A percentile compares a stretch with the other conserved stretches of the same genome.
These are phyloP conservation scores for Danaus melanippus DNA, from an alignment of 1,140 invertebrate genomes.

Conservation along the genomic window DNA sequence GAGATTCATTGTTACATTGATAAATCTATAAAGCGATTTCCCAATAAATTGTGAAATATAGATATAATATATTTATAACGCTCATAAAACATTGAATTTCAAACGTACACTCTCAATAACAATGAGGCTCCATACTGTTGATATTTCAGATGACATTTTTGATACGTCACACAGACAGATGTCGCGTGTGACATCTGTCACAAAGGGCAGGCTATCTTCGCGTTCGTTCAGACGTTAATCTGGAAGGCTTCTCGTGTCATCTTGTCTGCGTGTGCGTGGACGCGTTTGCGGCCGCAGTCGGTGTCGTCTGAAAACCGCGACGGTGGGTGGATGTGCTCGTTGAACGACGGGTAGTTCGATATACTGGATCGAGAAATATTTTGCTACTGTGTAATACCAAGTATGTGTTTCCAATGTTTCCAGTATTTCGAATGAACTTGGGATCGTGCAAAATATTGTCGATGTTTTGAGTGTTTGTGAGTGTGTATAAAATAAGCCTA, in stretches of 20 bases:
- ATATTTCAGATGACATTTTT: no score
- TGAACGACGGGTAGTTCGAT: slow-evolving; percentile 81
- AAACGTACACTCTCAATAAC: no score
- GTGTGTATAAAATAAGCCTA: no score
- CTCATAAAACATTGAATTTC: no score
- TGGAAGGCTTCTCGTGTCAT: slow-evolving; percentile 78
- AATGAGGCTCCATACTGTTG: no score
- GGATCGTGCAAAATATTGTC: slow-evolving; percentile 3
- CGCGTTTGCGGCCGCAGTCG: slow-evolving; percentile 73
- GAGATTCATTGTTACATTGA: no score
- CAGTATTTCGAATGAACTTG: slow-evolving; percentile 9
- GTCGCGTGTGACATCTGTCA: neutral
- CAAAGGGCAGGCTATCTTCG: no score
- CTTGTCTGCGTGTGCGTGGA: slow-evolving; percentile 57
- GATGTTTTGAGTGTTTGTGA: slow-evolving; percentile 1
- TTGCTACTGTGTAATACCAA: slow-evolving; percentile 24
- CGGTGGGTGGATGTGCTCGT: slow-evolving; percentile 82
- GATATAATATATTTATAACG: no score
- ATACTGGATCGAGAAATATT: slow-evolving; percentile 71
- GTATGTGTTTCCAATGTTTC: slow-evolving; percentile 12
- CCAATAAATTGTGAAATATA: no score
- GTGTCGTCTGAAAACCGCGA: slow-evolving; percentile 81
- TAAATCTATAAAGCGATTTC: no score
- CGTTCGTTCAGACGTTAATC: slow-evolving; percentile 75
- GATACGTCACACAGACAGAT: no score